These are phyloP conservation scores for Sebastolobus altivelis DNA, from an alignment of 2,797 vertebrate genomes.

Conservation along the genomic window DNA sequence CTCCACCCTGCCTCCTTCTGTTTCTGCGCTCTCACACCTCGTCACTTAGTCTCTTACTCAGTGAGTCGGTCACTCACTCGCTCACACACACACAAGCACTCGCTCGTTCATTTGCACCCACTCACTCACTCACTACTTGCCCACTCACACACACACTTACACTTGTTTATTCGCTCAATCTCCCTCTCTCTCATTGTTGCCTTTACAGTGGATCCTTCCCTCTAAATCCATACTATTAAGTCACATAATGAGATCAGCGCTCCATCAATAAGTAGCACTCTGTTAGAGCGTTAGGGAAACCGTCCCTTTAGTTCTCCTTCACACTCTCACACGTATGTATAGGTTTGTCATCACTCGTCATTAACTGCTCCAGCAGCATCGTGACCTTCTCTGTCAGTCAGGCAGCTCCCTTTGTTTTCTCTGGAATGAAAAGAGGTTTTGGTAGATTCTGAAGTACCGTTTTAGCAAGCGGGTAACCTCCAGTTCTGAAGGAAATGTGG, in stretches of 20 bases:
- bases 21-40: slow-evolving; percentile 55
- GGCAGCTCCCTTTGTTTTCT: neutral
- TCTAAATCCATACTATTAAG: slow-evolving; percentile 61
- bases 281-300: slow-evolving; percentile 28
- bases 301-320: slow-evolving; percentile 1
- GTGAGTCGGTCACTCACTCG: slow-evolving; percentile 19
- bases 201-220: slow-evolving; percentile 18
- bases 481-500: too few species aligned
- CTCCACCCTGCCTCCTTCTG: slow-evolving; percentile 33
- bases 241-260: slow-evolving; percentile 56
- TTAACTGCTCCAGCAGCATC: slow-evolving; percentile 3
- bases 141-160: slow-evolving; percentile 2
- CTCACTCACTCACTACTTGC: neutral
- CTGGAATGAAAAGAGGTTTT: neutral
- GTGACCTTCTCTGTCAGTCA: slow-evolving; percentile 10
- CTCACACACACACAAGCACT: neutral
- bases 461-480: fast-evolving
- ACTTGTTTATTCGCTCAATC: slow-evolving; percentile 22
- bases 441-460: neutral
- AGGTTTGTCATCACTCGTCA: slow-evolving; percentile 18
- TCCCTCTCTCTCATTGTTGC: neutral
- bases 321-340: slow-evolving; percentile 2
- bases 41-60: slow-evolving; percentile 43
- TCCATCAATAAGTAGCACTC: slow-evolving; percentile 49
- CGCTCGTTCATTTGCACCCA: neutral